Percentiles rank a stretch among this genome's conserved stretches.
Evolutionary conservation across 2,888 invertebrate species (phyloP).

Genomic region (Amphiduros pacificus): DNA sequence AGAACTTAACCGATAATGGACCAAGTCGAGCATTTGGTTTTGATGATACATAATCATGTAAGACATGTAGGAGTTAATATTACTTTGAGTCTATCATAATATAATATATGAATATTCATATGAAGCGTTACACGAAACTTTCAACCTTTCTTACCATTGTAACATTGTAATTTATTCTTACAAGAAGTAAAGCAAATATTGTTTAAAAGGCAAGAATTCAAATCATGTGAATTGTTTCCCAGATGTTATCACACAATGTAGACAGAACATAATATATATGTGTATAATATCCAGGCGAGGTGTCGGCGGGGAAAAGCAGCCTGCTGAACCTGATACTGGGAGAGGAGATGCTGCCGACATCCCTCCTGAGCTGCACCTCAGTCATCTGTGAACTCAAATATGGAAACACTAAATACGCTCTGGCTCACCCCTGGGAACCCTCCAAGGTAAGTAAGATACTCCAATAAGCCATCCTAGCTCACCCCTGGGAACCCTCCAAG

Average conservation of each 20-base stretch:
- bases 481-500: no score
- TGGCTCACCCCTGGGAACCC: constrained; percentile 20
- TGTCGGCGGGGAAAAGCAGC: constrained; percentile 49
- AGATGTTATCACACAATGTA: not conserved
- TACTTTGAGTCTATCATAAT: not conserved
- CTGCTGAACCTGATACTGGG: constrained; percentile 45
- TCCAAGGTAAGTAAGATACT: no score
- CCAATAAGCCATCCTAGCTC: no score
- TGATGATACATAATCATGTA: not conserved
- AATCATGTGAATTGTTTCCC: no score
- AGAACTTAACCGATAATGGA: not conserved
- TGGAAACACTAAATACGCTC: constrained; percentile 5
- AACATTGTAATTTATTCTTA: no score
- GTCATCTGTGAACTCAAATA: constrained; percentile 37
- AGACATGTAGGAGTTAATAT: not conserved
- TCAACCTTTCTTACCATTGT: no score
- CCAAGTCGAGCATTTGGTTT: not conserved
- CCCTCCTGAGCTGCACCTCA: constrained; percentile 43
- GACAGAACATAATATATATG: not conserved
- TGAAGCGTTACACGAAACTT: no score
- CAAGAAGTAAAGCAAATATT: no score
- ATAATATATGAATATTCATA: not conserved
- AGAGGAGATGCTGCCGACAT: constrained; percentile 31
- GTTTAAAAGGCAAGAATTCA: no score
- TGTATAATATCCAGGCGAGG: constrained; percentile 39